A percentile compares a stretch with the other conserved stretches of the same genome.
Conservation (phyloP, 2,888 invertebrate species). For the Spilosoma lubricipeda region DNA sequence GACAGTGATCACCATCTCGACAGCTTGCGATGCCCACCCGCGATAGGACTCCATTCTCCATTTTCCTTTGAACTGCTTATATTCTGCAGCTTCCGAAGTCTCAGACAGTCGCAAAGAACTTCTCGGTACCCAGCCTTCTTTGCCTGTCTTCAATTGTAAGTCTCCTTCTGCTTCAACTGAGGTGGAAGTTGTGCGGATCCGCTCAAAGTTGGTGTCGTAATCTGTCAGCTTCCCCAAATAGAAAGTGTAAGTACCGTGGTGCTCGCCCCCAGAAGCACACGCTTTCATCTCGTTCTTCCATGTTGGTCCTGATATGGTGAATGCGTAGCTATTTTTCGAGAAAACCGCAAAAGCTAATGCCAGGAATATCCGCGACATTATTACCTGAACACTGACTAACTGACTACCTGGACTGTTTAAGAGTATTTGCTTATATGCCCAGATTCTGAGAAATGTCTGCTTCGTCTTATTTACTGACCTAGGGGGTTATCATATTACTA, state of each 20-base stretch:
- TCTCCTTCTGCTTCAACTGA: not conserved
- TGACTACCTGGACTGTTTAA: no score
- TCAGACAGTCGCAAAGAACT: not conserved
- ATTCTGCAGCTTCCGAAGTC: not conserved
- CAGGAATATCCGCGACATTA: not conserved
- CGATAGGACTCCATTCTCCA: not conserved
- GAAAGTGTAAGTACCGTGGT: no score
- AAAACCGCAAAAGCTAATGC: not conserved
- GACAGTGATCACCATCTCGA: not conserved
- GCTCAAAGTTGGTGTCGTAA: not conserved
- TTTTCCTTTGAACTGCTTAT: not conserved
- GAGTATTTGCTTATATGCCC: no score
- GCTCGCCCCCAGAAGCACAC: no score
- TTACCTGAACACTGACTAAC: no score
- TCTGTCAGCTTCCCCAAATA: not conserved
- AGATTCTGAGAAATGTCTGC: no score
- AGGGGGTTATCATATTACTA: no score
- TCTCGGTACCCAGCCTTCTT: not conserved
- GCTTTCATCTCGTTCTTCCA: constrained; percentile 9
- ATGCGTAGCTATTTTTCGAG: not conserved
- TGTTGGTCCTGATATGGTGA: not conserved
- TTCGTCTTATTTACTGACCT: no score
- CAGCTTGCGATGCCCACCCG: not conserved
- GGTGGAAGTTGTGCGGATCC: not conserved
- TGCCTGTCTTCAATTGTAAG: not conserved